Conservation (phyloP, 2,113 vertebrate species). For the Ciconia boyciana region DNA sequence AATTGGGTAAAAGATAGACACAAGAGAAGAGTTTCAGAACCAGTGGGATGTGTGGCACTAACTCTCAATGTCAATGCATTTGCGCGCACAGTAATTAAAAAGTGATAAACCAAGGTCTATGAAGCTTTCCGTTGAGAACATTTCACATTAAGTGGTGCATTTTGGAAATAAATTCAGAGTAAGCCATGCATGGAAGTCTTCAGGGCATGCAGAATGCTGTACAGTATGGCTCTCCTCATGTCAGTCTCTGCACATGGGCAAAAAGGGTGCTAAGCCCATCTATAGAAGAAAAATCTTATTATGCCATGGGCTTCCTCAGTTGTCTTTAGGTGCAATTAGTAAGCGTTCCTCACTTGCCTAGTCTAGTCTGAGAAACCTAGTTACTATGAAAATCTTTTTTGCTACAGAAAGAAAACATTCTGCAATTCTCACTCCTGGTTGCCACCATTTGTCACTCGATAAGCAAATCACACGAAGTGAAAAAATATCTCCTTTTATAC, state of each 20-base stretch:
- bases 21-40: background rate
- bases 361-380: background rate
- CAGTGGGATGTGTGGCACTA: background rate
- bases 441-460: background rate
- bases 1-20: background rate
- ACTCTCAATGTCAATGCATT: background rate
- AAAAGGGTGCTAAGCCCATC: background rate
- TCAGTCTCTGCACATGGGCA: background rate
- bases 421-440: background rate
- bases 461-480: background rate
- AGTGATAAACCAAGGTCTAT: background rate
- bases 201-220: background rate
- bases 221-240: background rate
- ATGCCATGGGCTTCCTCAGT: background rate
- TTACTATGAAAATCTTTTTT: background rate
- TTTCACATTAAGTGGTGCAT: background rate
- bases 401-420: background rate
- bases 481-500: background rate
- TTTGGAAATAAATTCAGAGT: conserved; percentile 22
- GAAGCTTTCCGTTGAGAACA: background rate
- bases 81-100: background rate
- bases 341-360: background rate
- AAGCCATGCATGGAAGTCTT: background rate
- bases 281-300: background rate
- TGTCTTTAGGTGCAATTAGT: background rate